Evolutionary conservation across 2,797 vertebrate species (phyloP).

Genomic region (Chaunax sp.): DNA sequence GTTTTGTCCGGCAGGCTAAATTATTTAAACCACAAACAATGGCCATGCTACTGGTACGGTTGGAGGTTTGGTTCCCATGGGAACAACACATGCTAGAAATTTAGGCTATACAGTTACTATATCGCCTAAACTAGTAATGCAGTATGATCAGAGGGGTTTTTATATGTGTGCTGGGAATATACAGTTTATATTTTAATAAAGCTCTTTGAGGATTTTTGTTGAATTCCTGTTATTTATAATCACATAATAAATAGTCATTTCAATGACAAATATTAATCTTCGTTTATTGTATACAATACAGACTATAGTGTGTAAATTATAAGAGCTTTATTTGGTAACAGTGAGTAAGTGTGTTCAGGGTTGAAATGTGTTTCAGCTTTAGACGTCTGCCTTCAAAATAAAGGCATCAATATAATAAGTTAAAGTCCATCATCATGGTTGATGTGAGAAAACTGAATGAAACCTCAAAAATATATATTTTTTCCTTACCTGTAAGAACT

Average conservation of each 20-base stretch:
- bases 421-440: background rate
- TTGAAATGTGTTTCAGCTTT: constrained; percentile 38
- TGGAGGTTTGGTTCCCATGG: constrained; percentile 31
- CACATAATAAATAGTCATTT: background rate
- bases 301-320: background rate
- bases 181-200: background rate
- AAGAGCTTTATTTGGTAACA: background rate
- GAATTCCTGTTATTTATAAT: background rate
- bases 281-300: too few species aligned
- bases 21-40: constrained; percentile 73
- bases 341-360: background rate
- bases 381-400: constrained; percentile 53
- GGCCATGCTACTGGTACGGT: constrained; percentile 5
- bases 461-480: background rate
- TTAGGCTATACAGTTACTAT: background rate
- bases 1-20: constrained; percentile 44
- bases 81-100: constrained; percentile 4
- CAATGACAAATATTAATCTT: too few species aligned
- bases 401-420: background rate
- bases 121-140: background rate
- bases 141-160: background rate
- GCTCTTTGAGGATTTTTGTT: too few species aligned
- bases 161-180: background rate
- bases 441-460: background rate
- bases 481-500: background rate